phyloP scores from a whole-genome alignment of 2,113 vertebrate species.

The Ranitomeya variabilis region DNA sequence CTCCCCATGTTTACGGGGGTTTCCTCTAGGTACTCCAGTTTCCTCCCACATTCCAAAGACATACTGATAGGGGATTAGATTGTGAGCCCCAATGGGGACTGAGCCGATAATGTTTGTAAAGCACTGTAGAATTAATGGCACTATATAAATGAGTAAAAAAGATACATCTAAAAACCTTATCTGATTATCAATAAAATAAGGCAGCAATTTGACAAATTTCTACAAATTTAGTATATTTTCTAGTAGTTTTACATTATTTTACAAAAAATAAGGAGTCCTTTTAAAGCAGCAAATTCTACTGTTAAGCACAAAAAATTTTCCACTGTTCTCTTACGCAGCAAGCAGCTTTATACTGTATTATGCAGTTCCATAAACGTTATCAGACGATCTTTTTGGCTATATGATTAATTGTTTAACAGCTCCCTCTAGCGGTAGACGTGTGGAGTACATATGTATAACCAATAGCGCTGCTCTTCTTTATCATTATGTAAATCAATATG shows the following conservation, averaged over 20 bases:
- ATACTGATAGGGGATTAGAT: no score
- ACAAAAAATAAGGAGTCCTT: neutral
- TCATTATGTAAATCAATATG: conserved; percentile 18
- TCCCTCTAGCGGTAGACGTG: neutral
- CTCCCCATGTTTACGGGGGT: no score
- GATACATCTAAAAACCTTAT: no score
- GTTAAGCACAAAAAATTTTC: neutral
- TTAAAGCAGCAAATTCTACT: neutral
- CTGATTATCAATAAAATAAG: neutral
- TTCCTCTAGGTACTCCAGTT: no score
- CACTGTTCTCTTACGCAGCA: neutral
- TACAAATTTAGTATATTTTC: neutral
- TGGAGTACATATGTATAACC: neutral
- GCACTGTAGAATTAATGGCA: no score
- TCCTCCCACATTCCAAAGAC: no score
- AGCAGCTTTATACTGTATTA: neutral
- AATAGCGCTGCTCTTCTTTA: neutral
- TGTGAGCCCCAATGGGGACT: no score
- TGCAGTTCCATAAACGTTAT: neutral
- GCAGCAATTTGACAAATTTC: neutral
- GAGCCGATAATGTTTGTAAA: no score
- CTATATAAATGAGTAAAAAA: no score
- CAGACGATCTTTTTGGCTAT: no score
- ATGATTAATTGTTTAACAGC: neutral
- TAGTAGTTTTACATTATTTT: neutral